phyloP scores from a whole-genome alignment of 2,888 invertebrate species.

The Chaetogeoica ovagalla region DNA sequence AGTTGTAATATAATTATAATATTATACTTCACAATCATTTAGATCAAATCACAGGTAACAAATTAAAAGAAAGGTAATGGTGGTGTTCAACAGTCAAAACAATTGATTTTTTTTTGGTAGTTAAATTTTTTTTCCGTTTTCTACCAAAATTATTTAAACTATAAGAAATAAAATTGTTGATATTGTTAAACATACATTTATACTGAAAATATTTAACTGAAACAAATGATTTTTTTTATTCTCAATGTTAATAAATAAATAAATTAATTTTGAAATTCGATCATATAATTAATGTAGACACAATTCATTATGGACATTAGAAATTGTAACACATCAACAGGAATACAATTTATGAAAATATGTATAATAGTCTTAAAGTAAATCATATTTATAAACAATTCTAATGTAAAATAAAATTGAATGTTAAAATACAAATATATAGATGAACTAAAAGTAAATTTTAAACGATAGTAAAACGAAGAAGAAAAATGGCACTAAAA shows the following conservation, averaged over 20 bases:
- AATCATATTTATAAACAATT: constrained; percentile 18
- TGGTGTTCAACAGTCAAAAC: too few species aligned
- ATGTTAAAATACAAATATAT: constrained; percentile 23
- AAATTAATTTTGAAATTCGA: too few species aligned
- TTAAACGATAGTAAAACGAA: constrained; percentile 20
- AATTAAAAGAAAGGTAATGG: background rate
- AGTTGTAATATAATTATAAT: background rate
- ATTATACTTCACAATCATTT: background rate
- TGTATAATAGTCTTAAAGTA: background rate
- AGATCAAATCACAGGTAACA: background rate
- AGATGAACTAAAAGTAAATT: background rate
- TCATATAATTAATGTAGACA: background rate
- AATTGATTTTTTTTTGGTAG: too few species aligned
- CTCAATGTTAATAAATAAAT: background rate
- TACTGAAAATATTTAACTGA: background rate
- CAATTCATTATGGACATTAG: background rate
- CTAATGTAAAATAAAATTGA: constrained; percentile 15
- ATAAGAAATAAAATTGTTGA: background rate
- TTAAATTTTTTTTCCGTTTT: too few species aligned
- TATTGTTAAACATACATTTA: background rate
- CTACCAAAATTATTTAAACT: background rate
- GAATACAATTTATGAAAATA: background rate
- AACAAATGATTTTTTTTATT: background rate
- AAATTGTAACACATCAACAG: background rate
- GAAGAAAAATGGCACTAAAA: constrained; percentile 41